Conservation (phyloP, 1,140 invertebrate genomes). For the Drosophila pandora region DNA sequence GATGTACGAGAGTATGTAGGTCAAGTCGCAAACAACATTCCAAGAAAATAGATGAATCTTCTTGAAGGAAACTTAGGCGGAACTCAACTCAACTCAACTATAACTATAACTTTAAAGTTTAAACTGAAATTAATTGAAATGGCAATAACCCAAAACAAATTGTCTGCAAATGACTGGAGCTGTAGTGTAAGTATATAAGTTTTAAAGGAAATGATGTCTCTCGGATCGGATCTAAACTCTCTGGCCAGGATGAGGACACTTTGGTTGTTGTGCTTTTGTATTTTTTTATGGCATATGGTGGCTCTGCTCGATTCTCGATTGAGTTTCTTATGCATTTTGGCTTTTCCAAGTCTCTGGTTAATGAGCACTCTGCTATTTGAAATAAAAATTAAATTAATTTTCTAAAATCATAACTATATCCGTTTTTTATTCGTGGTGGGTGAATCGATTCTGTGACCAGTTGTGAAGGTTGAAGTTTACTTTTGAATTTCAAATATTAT, state of each 20-base stretch:
- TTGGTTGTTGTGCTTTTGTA: slow-evolving; percentile 81
- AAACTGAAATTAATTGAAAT: slow-evolving; percentile 27
- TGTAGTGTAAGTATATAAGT: slow-evolving; percentile 3
- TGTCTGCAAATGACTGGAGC: slow-evolving; percentile 43
- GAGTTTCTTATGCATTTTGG: slow-evolving; percentile 32
- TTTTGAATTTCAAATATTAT: background rate
- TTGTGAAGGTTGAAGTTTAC: slow-evolving; percentile 27
- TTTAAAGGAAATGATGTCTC: slow-evolving; percentile 34
- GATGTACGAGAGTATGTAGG: slow-evolving; percentile 38
- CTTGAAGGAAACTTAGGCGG: slow-evolving; percentile 66
- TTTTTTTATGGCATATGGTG: slow-evolving; percentile 26
- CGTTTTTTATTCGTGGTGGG: slow-evolving; percentile 4
- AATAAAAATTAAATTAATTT: slow-evolving; percentile 35
- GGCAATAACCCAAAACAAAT: slow-evolving; percentile 65
- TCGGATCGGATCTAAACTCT: slow-evolving; percentile 43
- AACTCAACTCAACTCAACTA: slow-evolving; percentile 70
- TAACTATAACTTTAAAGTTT: slow-evolving; percentile 33
- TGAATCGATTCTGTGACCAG: slow-evolving; percentile 52
- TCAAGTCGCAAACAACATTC: slow-evolving; percentile 62
- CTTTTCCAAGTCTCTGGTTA: slow-evolving; percentile 31
- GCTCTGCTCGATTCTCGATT: slow-evolving; percentile 64
- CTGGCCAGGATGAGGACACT: slow-evolving; percentile 54
- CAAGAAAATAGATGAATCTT: slow-evolving; percentile 47
- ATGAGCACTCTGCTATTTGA: slow-evolving; percentile 67
- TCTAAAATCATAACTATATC: slow-evolving; percentile 30